A percentile compares a stretch with the other conserved stretches of the same genome.
phyloP scores from a whole-genome alignment of 2,797 vertebrate genomes.

The Sebastes diploproa region DNA sequence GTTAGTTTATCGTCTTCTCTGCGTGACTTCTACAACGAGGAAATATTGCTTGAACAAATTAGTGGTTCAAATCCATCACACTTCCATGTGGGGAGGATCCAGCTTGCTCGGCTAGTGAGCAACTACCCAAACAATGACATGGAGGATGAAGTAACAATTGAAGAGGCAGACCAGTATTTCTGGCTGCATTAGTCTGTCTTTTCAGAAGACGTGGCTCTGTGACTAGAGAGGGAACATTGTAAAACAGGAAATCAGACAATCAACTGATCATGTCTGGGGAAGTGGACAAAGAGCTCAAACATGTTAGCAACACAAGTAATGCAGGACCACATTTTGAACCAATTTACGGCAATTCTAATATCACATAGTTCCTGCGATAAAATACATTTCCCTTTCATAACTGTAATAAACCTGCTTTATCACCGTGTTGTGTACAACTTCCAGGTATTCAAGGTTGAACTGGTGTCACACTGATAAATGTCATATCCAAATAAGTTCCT shows the following conservation, averaged over 20 bases:
- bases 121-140: conserved; percentile 50
- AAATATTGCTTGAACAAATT: conserved; percentile 6
- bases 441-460: neutral
- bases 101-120: neutral
- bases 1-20: neutral
- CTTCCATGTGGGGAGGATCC: conserved; percentile 22
- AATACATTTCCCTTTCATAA: neutral
- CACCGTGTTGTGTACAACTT: neutral
- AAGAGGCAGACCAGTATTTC: conserved; percentile 64
- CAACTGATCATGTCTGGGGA: conserved; percentile 25
- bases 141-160: conserved; percentile 47
- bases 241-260: conserved; percentile 64
- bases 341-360: neutral
- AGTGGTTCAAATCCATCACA: conserved; percentile 12
- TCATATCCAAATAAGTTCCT: conserved; percentile 37
- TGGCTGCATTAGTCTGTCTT: conserved; percentile 33
- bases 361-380: neutral
- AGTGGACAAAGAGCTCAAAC: conserved; percentile 19
- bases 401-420: neutral
- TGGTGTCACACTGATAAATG: neutral
- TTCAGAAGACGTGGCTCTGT: conserved; percentile 32
- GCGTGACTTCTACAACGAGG: neutral
- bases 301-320: neutral
- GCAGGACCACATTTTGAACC: neutral
- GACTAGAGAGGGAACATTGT: conserved; percentile 45